These are phyloP conservation scores for Orius insidiosus DNA, from an alignment of 1,140 invertebrate species.

Conservation along the genomic window DNA sequence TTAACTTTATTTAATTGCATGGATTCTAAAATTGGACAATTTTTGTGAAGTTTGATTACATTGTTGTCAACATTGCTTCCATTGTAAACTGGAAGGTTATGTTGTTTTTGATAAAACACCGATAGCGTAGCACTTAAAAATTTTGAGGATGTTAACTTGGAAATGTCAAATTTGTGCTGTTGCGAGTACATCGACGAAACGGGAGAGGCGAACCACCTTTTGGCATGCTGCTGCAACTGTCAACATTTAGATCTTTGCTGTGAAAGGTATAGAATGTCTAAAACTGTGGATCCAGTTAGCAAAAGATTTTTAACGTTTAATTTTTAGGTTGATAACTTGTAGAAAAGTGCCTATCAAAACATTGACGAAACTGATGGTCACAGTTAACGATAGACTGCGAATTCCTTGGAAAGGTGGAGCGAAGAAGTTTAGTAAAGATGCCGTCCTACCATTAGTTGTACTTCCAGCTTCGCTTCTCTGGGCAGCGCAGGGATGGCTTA, in stretches of 20 bases:
- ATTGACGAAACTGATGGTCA: conserved; percentile 20
- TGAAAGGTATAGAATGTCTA: conserved; percentile 26
- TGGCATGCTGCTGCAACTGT: conserved; percentile 38
- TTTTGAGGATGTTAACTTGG: too few relatives aligned
- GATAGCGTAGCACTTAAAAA: too few relatives aligned
- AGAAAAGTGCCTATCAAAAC: conserved; percentile 16
- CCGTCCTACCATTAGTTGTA: conserved; percentile 40
- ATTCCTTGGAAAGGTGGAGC: conserved; percentile 35
- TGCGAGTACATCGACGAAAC: conserved; percentile 35
- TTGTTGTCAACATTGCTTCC: too few relatives aligned
- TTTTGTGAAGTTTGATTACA: too few relatives aligned
- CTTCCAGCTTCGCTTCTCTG: conserved; percentile 38
- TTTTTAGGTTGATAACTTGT: conserved; percentile 19
- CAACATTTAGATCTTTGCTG: conserved; percentile 31
- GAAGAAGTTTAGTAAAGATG: conserved; percentile 34
- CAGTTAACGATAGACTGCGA: conserved; percentile 32
- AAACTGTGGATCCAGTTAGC: not conserved
- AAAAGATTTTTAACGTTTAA: not conserved
- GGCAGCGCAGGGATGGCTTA: conserved; percentile 36
- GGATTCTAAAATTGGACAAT: too few relatives aligned
- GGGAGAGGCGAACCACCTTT: conserved; percentile 31
- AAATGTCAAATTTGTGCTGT: conserved; percentile 27
- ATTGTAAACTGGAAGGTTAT: too few relatives aligned
- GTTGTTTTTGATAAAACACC: too few relatives aligned
- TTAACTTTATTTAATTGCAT: too few relatives aligned